phyloP scores from a whole-genome alignment of 92 coral and sea anemone genomes.

The Epizoanthus fatuus region DNA sequence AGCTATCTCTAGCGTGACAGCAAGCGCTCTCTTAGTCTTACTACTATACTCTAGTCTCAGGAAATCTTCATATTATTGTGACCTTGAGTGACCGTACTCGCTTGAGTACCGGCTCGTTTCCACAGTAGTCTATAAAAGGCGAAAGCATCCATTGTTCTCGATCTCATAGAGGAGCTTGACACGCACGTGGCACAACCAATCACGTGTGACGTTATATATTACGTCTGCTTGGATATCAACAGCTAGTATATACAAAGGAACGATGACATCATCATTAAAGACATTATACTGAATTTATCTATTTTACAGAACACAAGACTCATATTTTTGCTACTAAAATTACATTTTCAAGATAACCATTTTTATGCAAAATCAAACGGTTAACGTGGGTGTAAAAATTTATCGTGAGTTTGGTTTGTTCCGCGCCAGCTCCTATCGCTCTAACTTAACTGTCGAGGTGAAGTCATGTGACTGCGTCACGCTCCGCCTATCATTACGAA shows the following conservation, averaged over 20 bases:
- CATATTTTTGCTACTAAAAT: neutral
- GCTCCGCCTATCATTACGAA: constrained; percentile 34
- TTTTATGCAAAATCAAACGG: neutral
- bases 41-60: too few relatives aligned
- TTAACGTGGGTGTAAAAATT: neutral
- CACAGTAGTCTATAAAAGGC: neutral
- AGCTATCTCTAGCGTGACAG: too few relatives aligned
- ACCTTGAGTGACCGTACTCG: constrained; percentile 23
- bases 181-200: constrained; percentile 2
- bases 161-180: neutral
- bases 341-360: neutral
- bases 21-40: too few relatives aligned
- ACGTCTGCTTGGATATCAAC: neutral
- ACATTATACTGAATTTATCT: too few relatives aligned
- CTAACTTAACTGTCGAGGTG: neutral
- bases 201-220: neutral
- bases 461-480: constrained; percentile 52
- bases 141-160: constrained; percentile 28
- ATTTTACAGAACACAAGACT: neutral
- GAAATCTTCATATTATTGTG: neutral
- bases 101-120: neutral
- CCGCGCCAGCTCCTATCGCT: too few relatives aligned
- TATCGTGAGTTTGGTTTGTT: too few relatives aligned
- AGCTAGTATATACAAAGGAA: neutral
- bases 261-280: neutral